Evolutionary conservation across 2,113 vertebrate genomes (phyloP), one percentile per base, ranked within the genome.

Genomic region (Ceyx melanurus): DNA sequence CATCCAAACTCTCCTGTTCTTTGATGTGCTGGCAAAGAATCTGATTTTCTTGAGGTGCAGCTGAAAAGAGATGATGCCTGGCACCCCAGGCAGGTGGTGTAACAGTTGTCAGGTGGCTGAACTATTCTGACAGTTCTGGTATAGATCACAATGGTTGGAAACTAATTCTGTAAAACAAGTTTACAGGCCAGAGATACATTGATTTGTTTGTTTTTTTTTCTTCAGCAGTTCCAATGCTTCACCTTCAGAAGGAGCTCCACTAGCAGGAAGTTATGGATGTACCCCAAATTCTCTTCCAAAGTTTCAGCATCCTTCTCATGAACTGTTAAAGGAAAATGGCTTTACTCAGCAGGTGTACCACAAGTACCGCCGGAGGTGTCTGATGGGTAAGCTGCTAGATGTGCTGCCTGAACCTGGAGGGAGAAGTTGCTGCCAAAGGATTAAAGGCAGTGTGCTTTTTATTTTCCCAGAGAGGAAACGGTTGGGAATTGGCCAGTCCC

Each of bases 281-380:
- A 98, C 98, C n/a, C 99, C 99, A 29, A 98, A 98, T 88, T 99
- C 98, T 28, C 97, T 99, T 87, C 99, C 99, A 70, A 99, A 99
- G 61, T 99, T 99, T 96, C 98, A 99, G 97, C 99, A 99, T 90
- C 99, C 99, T 45, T 99, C 99, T 80, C 98, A 99, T 22, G 98
- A 99, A 93, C 97, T 99, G 96, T 92, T 99, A 89, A 98, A 98
- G 92, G 98, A 99, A 95, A 99, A 99, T 83, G 99, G 99, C 97
- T 99, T 99, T 94, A 99, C 99, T 16, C 99, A 99, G 73, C 99
- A 99, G 85, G 98, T 98, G 11, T 99, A 99, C 96, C 98, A 99
- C 97, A 99, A 99, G 88, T 99, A 99, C 89, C 98, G 97, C 43
- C 96, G 98, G 54, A 98, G 98, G 75, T 99, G 99, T 95, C 97